Evolutionary conservation across 2,797 vertebrate genomes (phyloP), one percentile per base, ranked within the genome.

Genomic region (Myotis daubentonii): DNA sequence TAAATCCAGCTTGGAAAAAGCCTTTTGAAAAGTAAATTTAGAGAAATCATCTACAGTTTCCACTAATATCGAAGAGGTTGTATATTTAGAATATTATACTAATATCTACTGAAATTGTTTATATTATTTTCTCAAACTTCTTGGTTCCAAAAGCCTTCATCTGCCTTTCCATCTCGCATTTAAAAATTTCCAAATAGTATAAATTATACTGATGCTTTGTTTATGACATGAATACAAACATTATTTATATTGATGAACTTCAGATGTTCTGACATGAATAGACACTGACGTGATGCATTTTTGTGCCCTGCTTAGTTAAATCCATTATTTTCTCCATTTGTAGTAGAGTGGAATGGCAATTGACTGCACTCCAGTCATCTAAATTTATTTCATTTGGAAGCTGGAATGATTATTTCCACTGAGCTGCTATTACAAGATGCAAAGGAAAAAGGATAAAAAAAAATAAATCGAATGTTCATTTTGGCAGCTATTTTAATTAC

Each of bases 361-460:
- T 75, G 57, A 91, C 65, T 83, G 11, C 70, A 19, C 60, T 94
- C 53, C 74, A 74, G 10, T 68, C 51, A 62, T 82, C 51, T 28
- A 60, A 44, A 78, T 84, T 94, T 96, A 57, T 93, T 95, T 96
- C 87, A 74, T 92, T 95, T 96, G 91, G 93, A 96, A 93, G 28
- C 68, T 38, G 72, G 87, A 89, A 41, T 87, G 72, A 15, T 75
- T 93, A 72, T 95, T 94, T 96, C 90, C 71, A 84, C 84, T 78
- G 53, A 94, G 55, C 66, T 89, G n/a, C 90, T 92, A 49, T 84
- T 90, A 81, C 28, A 92, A 94, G 74, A 90, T 92, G 25, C 72
- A 87, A 93, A 93, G 49, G 92, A 85, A 91, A 94, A 89, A 89
- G 93, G 84, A 94, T 30, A 74, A 62, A 93, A 94, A 70, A 85